These are phyloP conservation scores for Strigamia maritima DNA, from an alignment of 2,888 invertebrate species.

Conservation along the genomic window DNA sequence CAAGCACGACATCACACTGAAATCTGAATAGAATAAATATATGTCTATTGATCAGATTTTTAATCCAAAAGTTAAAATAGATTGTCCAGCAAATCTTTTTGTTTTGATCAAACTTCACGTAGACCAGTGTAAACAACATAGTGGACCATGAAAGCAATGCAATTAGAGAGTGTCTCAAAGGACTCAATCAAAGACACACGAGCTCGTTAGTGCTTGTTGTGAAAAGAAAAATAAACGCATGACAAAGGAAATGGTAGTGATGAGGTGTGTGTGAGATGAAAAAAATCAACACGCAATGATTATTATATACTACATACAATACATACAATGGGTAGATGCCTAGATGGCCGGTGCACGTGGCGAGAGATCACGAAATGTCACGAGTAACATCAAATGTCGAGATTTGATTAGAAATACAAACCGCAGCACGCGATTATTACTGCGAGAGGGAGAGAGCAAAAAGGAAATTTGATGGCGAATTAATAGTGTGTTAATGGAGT, in stretches of 20 bases:
- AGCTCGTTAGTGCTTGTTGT: constrained; percentile 29
- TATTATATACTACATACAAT: too few species aligned
- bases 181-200: constrained; percentile 34
- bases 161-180: constrained; percentile 28
- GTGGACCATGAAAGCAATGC: constrained; percentile 24
- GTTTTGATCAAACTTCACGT: constrained; percentile 32
- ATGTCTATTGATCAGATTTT: too few species aligned
- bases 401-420: constrained; percentile 24
- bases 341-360: constrained; percentile 9
- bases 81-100: not conserved
- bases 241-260: not conserved
- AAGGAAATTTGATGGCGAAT: constrained; percentile 15
- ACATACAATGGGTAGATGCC: not conserved
- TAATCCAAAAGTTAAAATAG: not conserved
- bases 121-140: constrained; percentile 24
- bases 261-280: not conserved
- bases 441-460: not conserved
- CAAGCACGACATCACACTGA: not conserved
- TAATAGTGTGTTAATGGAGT: constrained; percentile 26
- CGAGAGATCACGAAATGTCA: constrained; percentile 27
- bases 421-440: constrained; percentile 25
- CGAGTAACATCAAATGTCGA: constrained; percentile 18
- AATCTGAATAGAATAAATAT: too few species aligned
- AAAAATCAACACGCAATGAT: constrained; percentile 16
- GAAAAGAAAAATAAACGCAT: not conserved